Base-by-base conservation (phyloP, 2,797 vertebrate species). In the Bradypus variegatus region DNA sequence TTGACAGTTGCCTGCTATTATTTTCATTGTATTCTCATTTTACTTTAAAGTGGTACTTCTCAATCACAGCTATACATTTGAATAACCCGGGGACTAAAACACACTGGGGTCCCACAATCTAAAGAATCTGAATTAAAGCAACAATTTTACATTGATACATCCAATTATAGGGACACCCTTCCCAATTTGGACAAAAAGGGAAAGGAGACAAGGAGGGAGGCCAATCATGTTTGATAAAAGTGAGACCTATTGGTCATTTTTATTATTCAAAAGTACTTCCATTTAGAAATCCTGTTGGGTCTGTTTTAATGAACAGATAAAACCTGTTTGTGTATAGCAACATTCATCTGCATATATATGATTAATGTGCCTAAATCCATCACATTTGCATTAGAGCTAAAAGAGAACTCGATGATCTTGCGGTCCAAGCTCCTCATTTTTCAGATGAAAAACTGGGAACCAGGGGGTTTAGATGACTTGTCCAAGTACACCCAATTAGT, bases 21-120 rank as follows among this genome's bases (percentile, higher is more conserved):
- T 86, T 53, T 93, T 55, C 38, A 85, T 87, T 78, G 80, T 72
- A 31, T 13, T 60, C 33, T 93, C 16, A 75, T 87, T 92, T 93
- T 55, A 89, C 45, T 76, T 72, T 88, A 38, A 77, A 82, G 70
- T 69, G 38, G 15, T 82, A 14, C 84, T 93, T 85, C 60, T 88
- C 64, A 33, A n/a, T 77, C 15, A 8, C 18, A 72, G 58, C 25
- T 90, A 16, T 29, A 50, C 16, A 53, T 88, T 70, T 90, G 73
- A 86, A 53, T 69, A 92, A 65, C 73, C 27, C 45, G 38, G 29
- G 4, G 2, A 38, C 70, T 72, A 60, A 91, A 80, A 45, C 60
- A 76, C 83, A 53, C 23, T 70, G 29, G 13, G 38, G 2, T 65
- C 8, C 14, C 38, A 16, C 33, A 55, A 33, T 33, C 36, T 70